Base-by-base conservation (phyloP, 2,888 invertebrate genomes). In the Polyommatus iphigenia region DNA sequence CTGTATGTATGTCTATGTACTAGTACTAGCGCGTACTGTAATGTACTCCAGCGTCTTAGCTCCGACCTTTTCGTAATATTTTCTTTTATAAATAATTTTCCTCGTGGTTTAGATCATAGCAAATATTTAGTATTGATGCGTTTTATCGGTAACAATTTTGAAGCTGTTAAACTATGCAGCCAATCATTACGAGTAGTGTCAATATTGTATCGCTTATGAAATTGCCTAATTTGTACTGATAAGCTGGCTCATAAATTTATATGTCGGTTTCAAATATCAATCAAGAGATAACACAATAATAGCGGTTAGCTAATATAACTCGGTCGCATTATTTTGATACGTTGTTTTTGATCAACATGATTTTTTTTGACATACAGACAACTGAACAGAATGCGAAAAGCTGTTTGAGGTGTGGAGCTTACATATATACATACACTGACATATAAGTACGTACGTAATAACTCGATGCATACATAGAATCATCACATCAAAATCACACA, bases 171-270 rank as follows among this genome's bases (percentile, higher is more conserved):
- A 67, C 10, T 67, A 29, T 20, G 29, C 62, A 29, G 24, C 24
- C 62, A 67, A 67, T 29, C 62, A 29, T 67, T 29, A n/a, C n/a
- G n/a, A n/a, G n/a, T n/a, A 67, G 10, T 67, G 62, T 67, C 62
- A 67, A 29, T 67, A 67, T 67, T 67, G 24, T 67, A 67, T 67
- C 62, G 62, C 15, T 29, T 67, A 67, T 67, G 62, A 24, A 67
- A 67, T 67, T 67, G 62, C 62, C 62, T 29, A 67, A 67, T 67
- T 67, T 67, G 62, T 67, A 29, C 24, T 29, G 62, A 67, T 67
- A 67, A 67, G 62, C 62, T 24, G 13, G 29, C 24, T 13, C 62
- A 67, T 67, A 29, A 10, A 67, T 67, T 67, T 67, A 67, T 24
- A 10, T 29, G 62, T 67, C 24, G 24, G 24, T 29, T 29, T 67